Conservation (phyloP, 2,113 vertebrate genomes). For the Lepus europaeus region DNA sequence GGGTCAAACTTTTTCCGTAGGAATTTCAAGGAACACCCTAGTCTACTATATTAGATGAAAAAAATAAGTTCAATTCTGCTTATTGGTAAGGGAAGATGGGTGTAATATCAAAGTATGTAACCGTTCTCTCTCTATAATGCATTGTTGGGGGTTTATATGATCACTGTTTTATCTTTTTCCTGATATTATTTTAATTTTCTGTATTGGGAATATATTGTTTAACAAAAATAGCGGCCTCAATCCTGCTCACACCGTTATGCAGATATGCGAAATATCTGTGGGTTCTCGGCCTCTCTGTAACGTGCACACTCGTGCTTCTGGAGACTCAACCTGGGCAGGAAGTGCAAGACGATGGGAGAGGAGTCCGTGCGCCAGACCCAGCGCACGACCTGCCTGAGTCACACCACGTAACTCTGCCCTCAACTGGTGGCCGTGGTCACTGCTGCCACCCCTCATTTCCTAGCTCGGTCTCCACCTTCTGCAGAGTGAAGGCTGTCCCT, state of each 20-base stretch:
- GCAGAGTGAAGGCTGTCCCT: neutral
- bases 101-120: slow-evolving; percentile 5
- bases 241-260: slow-evolving; percentile 5
- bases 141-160: neutral
- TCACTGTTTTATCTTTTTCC: slow-evolving; percentile 5
- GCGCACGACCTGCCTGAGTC: neutral
- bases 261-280: neutral
- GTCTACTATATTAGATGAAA: slow-evolving; percentile 20
- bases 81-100: slow-evolving; percentile 12
- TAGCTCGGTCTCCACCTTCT: neutral
- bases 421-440: too few species aligned
- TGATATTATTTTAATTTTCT: neutral
- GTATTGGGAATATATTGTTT: slow-evolving; percentile 20
- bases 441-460: neutral
- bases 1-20: neutral
- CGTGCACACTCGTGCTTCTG: neutral
- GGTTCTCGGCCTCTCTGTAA: neutral
- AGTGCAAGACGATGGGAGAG: neutral
- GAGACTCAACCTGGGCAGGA: neutral
- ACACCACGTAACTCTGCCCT: neutral
- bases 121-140: neutral
- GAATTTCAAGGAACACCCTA: slow-evolving; percentile 48
- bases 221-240: slow-evolving; percentile 31
- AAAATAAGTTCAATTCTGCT: slow-evolving; percentile 17
- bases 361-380: neutral